Conservation (phyloP, 2,888 invertebrate genomes). For the Tachina fera region DNA sequence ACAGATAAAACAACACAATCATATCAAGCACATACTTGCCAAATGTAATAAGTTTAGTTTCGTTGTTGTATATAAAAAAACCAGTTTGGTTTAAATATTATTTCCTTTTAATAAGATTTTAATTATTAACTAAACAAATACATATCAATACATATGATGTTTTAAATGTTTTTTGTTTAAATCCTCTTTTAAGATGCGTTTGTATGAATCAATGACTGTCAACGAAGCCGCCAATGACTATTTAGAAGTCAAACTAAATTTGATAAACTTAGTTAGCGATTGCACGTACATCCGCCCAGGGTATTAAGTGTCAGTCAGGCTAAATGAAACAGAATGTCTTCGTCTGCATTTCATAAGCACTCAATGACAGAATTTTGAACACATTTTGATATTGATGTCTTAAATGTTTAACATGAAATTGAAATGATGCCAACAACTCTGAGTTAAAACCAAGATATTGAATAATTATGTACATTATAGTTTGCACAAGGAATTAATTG, state of each 20-base stretch:
- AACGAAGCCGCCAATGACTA: not conserved
- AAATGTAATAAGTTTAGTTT: not conserved
- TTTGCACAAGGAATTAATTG: not conserved
- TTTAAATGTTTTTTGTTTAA: conserved; percentile 26
- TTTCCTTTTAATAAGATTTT: not conserved
- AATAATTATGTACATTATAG: not conserved
- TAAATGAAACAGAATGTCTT: conserved; percentile 1
- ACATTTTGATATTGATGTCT: conserved; percentile 5
- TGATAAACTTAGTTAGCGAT: conserved; percentile 51
- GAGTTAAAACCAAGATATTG: not conserved
- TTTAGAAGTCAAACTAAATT: conserved; percentile 12
- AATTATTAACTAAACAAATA: not conserved
- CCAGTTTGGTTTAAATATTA: not conserved
- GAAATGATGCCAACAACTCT: conserved; percentile 14
- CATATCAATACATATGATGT: not conserved
- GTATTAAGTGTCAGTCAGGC: conserved; percentile 51
- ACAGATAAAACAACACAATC: conserved; percentile 17
- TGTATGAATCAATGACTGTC: not conserved
- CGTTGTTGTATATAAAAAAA: not conserved
- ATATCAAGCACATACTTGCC: conserved; percentile 6
- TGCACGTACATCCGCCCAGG: conserved; percentile 40
- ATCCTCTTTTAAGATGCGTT: conserved; percentile 13
- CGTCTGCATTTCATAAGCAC: not conserved
- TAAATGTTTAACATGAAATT: not conserved
- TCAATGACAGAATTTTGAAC: not conserved